Evolutionary conservation across 1,140 invertebrate genomes (phyloP).

Genomic region (Nasonia longicornis): DNA sequence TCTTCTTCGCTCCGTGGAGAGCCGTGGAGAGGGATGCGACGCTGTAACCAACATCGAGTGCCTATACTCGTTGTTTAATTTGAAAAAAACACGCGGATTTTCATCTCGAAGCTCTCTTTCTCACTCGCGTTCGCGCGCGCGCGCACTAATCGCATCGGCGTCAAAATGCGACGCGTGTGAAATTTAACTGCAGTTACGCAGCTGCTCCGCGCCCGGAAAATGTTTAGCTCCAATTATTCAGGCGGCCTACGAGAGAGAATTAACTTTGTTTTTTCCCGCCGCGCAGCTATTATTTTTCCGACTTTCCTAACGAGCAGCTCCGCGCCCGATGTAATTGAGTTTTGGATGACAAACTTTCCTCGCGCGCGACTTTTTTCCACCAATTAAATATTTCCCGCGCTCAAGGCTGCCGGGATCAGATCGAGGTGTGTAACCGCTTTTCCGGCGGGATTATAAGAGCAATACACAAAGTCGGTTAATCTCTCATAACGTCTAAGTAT

Average conservation of each 20-base stretch:
- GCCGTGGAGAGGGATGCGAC: not conserved
- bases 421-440: no score
- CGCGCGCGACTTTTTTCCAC: not conserved
- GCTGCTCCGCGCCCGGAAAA: no score
- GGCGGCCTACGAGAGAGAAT: not conserved
- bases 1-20: not conserved
- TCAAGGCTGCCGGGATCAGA: not conserved
- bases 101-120: no score
- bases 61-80: not conserved
- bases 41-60: not conserved
- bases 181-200: not conserved
- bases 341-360: constrained; percentile 3
- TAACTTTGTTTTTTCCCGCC: not conserved
- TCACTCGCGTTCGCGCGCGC: not conserved
- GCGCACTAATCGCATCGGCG: not conserved
- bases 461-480: no score
- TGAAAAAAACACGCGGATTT: not conserved
- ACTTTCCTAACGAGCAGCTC: not conserved
- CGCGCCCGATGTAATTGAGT: not conserved
- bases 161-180: not conserved
- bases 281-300: not conserved
- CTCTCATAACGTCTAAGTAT: no score
- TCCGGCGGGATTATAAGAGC: no score
- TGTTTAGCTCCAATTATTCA: not conserved
- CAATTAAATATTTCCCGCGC: not conserved